Base-by-base conservation (phyloP, 2,113 vertebrate species). In the Paraplagusia blochii region DNA sequence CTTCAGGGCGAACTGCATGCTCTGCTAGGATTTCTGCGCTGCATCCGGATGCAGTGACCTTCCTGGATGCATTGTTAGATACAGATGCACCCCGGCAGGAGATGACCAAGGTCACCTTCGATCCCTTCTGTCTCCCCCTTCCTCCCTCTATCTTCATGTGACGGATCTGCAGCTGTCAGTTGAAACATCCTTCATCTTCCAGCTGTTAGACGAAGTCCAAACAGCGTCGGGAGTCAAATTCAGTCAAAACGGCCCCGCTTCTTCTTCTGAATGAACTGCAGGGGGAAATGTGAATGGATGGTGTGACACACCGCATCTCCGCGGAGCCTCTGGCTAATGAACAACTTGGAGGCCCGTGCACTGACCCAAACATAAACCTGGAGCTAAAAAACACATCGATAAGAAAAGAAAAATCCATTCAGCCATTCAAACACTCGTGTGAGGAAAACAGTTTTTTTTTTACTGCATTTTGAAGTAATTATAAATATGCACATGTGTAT, bases 351-450 rank as follows among this genome's bases (percentile, higher is more conserved):
- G 69, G 54, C 11, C 57, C 69, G 62, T 56, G 77, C 71, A 66
- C 14, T 87, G 76, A 85, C 82, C 61, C 74, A 63, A 39, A 77
- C 76, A 83, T 84, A 82, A 77, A 66, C 70, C 42, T 44, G 53
- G 46, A 72, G 58, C 52, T 55, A 59, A 54, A n/a, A 29, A 29
- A 29, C 22, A 29, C 2, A 77, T 16, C 56, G 54, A 55, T 18
- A 38, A 48, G 47, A 46, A 63, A 63, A 52, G 29, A 76, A 76
- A 69, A n/a, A n/a, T n/a, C n/a, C n/a, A n/a, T n/a, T n/a, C n/a
- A n/a, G n/a, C 16, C 22, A 34, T 36, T 12, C 44, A 66, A 56
- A 53, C 52, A 63, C 22, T 7, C 64, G 51, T 2, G 39, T 6
- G 13, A 17, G 34, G 9, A 11, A 48, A 63, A 14, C 17, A 17